phyloP scores from a whole-genome alignment of 2,113 vertebrate species.

The Jacana jacana region DNA sequence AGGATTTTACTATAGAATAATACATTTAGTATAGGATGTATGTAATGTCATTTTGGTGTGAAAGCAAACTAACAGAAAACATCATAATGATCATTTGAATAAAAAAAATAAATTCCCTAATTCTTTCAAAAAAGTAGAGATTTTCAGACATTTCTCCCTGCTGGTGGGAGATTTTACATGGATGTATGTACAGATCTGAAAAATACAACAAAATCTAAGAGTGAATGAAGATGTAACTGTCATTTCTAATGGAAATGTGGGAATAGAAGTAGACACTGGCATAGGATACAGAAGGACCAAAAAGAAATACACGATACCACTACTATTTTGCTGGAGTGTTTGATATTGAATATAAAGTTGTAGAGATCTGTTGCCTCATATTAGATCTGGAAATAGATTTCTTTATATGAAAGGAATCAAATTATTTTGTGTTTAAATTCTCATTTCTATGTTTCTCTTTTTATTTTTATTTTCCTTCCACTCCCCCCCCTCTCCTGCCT shows the following conservation, averaged over 20 bases:
- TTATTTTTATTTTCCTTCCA: too few species aligned
- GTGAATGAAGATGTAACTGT: not conserved
- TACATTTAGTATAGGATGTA: not conserved
- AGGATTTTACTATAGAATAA: not conserved
- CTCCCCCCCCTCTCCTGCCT: too few species aligned
- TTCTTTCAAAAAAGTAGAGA: not conserved
- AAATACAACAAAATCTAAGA: not conserved
- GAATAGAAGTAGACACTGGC: not conserved
- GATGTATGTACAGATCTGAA: not conserved
- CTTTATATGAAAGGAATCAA: not conserved
- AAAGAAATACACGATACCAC: not conserved
- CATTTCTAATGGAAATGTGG: not conserved
- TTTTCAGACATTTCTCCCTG: not conserved
- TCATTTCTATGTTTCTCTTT: rapidly evolving
- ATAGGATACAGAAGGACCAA: not conserved
- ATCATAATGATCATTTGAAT: not conserved
- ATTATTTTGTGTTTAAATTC: not conserved
- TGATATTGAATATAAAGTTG: not conserved
- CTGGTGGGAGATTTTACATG: not conserved
- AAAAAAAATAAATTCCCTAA: not conserved
- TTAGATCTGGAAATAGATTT: not conserved
- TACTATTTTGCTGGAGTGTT: not conserved
- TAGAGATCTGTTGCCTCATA: not conserved
- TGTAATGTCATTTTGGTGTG: not conserved
- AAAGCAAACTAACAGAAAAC: not conserved